phyloP scores from a whole-genome alignment of 2,888 invertebrate species.

The Mayetiola destructor region DNA sequence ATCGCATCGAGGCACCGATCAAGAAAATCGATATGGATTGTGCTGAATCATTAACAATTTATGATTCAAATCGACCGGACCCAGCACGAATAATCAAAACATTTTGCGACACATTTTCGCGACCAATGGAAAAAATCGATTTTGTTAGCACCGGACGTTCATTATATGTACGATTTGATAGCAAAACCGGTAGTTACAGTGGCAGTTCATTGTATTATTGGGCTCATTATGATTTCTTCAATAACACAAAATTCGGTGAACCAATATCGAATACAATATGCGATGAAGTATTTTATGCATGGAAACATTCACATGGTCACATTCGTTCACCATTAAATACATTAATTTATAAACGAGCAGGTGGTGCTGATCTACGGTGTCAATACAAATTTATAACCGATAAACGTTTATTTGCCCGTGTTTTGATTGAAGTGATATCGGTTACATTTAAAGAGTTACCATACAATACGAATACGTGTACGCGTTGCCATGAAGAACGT shows the following conservation, averaged over 20 bases:
- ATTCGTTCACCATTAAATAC: conserved; percentile 75
- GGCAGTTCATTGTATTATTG: conserved; percentile 90
- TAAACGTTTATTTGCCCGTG: conserved; percentile 62
- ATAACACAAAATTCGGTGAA: conserved; percentile 74
- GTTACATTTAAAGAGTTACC: conserved; percentile 76
- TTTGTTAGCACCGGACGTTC: conserved; percentile 80
- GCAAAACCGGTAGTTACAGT: conserved; percentile 83
- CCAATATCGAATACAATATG: conserved; percentile 67
- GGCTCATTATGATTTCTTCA: conserved; percentile 90
- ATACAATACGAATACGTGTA: conserved; percentile 63
- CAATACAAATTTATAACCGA: conserved; percentile 74
- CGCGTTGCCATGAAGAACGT: conserved; percentile 73
- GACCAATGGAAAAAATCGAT: conserved; percentile 85
- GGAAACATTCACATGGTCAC: conserved; percentile 61
- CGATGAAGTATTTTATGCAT: conserved; percentile 76
- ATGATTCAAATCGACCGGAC: conserved; percentile 76
- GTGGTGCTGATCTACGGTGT: conserved; percentile 62
- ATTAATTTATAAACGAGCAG: conserved; percentile 67
- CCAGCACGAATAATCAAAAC: conserved; percentile 84
- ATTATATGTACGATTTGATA: conserved; percentile 76
- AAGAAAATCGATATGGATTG: conserved; percentile 76
- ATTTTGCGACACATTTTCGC: conserved; percentile 85
- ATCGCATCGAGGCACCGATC: conserved; percentile 78
- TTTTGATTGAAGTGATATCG: conserved; percentile 59
- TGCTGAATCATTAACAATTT: conserved; percentile 77